Evolutionary conservation across 2,113 vertebrate genomes (phyloP).

Genomic region (Melanerpes formicivorus): DNA sequence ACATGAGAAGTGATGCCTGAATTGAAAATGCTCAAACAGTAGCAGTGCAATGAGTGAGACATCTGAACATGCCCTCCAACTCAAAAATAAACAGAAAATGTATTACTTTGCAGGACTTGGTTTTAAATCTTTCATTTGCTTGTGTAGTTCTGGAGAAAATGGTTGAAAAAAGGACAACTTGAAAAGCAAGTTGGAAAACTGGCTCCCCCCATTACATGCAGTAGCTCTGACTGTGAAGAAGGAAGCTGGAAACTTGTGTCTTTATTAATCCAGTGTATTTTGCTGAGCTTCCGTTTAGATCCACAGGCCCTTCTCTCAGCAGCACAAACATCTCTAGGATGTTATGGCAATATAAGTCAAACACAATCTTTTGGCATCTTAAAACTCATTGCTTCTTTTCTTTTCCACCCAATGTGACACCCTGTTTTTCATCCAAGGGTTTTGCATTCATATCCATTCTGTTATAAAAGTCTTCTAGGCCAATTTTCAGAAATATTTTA

Average conservation of each 20-base stretch:
- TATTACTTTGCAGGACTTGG: not conserved
- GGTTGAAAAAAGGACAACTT: not conserved
- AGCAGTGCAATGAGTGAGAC: not conserved
- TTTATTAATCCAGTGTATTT: not conserved
- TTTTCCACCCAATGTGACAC: rapidly evolving
- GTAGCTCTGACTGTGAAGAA: not conserved
- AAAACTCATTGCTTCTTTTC: not conserved
- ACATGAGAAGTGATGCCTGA: not conserved
- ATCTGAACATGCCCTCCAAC: not conserved
- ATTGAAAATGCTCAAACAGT: not conserved
- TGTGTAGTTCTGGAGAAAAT: not conserved
- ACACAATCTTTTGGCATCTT: not conserved
- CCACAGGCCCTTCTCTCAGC: not conserved
- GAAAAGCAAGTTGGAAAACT: not conserved
- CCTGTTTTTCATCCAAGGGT: not conserved
- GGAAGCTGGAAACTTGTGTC: not conserved
- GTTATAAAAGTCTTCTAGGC: not conserved
- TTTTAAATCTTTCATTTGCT: not conserved
- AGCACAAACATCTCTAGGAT: not conserved
- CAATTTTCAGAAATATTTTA: not conserved
- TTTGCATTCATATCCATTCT: not conserved
- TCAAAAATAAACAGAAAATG: not conserved
- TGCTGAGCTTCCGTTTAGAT: not conserved
- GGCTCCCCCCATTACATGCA: not conserved
- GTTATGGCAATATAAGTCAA: not conserved